These are phyloP conservation scores for Eremophila alpestris DNA, from an alignment of 2,797 vertebrate genomes.

Conservation along the genomic window DNA sequence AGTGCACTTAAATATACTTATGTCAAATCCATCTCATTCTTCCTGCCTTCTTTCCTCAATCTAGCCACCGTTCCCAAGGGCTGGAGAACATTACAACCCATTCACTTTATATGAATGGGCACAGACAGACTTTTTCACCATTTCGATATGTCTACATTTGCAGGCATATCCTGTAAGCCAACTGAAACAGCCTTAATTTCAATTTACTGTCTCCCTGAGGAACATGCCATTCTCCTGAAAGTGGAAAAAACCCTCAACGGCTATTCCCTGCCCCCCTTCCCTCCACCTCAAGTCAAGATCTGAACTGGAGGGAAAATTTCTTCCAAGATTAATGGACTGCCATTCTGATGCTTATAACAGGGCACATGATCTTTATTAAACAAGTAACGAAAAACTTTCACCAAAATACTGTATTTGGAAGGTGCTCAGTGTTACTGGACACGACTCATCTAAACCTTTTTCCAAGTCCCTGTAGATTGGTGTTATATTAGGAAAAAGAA, in stretches of 20 bases:
- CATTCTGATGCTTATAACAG: conserved; percentile 83
- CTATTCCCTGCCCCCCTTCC: conserved; percentile 43
- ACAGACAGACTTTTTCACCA: conserved; percentile 98
- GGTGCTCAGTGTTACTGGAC: conserved; percentile 38
- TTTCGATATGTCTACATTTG: conserved; percentile 93
- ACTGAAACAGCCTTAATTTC: conserved; percentile 97
- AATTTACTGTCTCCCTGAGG: conserved; percentile 96
- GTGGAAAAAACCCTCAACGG: conserved; percentile 81
- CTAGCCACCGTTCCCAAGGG: conserved; percentile 88
- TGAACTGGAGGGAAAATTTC: conserved; percentile 80
- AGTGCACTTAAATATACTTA: conserved; percentile 91
- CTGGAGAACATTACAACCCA: conserved; percentile 91
- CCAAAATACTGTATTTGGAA: conserved; percentile 60
- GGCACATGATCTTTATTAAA: conserved; percentile 78
- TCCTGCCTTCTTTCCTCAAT: conserved; percentile 89
- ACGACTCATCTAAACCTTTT: conserved; percentile 16
- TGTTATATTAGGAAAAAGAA: neutral
- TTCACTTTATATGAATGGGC: conserved; percentile 96
- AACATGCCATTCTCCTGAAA: conserved; percentile 87
- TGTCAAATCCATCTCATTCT: conserved; percentile 98
- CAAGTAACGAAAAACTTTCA: conserved; percentile 70
- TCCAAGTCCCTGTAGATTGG: neutral
- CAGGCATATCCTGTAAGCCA: conserved; percentile 99
- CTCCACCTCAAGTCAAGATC: conserved; percentile 75
- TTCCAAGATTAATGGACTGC: conserved; percentile 83